Percentiles rank a stretch among this genome's conserved stretches.
Evolutionary conservation across 2,113 vertebrate genomes (phyloP).

Genomic region (Oncorhynchus mykiss): DNA sequence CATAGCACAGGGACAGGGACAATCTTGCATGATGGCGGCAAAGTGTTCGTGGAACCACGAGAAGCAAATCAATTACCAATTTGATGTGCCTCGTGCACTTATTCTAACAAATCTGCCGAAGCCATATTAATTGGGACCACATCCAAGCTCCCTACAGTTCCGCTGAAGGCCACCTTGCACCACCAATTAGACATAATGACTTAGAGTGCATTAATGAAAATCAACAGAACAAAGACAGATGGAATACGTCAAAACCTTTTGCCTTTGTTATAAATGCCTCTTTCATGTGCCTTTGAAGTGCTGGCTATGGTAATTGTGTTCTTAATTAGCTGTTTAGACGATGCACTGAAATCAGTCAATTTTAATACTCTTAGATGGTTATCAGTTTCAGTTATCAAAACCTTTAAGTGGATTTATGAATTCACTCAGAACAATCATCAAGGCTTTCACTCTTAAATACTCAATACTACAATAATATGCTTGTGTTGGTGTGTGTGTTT

Average conservation of each 20-base stretch:
- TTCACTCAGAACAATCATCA: not conserved
- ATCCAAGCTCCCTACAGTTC: slow-evolving; percentile 14
- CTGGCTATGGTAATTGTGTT: not conserved
- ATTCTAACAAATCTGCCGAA: slow-evolving; percentile 16
- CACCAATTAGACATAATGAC: slow-evolving; percentile 26
- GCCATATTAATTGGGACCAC: slow-evolving; percentile 23
- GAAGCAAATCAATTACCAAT: slow-evolving; percentile 32
- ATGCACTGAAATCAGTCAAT: not conserved
- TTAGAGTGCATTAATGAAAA: slow-evolving; percentile 25
- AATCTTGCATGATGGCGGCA: slow-evolving; percentile 8
- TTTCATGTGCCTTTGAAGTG: not conserved
- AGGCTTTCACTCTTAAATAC: not conserved
- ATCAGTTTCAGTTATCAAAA: not conserved
- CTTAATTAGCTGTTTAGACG: not conserved
- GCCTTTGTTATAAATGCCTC: not conserved
- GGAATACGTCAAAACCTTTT: not conserved
- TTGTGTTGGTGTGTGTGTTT: too few species aligned
- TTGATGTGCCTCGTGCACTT: slow-evolving; percentile 17
- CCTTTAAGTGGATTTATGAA: not conserved
- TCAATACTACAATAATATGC: not conserved
- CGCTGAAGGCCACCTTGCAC: slow-evolving; percentile 21
- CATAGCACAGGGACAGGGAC: too few species aligned
- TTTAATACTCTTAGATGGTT: not conserved
- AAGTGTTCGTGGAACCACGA: slow-evolving; percentile 14
- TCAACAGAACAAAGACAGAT: slow-evolving; percentile 18